phyloP scores from a whole-genome alignment of 2,888 invertebrate genomes.

The Agonum fuliginosum region DNA sequence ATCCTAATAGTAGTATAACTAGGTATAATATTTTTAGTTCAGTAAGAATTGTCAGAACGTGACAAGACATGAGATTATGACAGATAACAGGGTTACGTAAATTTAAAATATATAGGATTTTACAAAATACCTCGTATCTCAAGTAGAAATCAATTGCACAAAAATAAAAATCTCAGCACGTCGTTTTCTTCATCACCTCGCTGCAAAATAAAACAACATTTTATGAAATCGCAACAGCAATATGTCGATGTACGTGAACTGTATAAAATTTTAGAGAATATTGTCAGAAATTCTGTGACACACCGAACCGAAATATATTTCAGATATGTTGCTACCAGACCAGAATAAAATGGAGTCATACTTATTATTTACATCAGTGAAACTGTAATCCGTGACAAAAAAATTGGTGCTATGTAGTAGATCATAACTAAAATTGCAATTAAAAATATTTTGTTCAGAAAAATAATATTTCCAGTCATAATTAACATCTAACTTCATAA shows the following conservation, averaged over 20 bases:
- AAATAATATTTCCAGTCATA: no score
- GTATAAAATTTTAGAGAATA: constrained; percentile 38
- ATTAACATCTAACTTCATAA: no score
- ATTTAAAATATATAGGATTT: neutral
- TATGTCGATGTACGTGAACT: constrained; percentile 33
- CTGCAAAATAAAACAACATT: constrained; percentile 9
- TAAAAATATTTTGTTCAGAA: no score
- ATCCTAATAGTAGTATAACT: no score
- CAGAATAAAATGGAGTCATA: constrained; percentile 18
- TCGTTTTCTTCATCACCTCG: constrained; percentile 1
- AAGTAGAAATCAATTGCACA: neutral
- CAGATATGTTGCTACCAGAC: constrained; percentile 22
- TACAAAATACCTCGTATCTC: neutral
- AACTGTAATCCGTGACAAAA: constrained; percentile 2
- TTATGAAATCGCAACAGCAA: constrained; percentile 21
- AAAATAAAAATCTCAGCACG: neutral
- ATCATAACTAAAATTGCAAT: no score
- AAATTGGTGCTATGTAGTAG: no score
- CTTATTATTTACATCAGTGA: constrained; percentile 20
- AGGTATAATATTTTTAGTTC: no score
- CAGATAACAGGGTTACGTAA: no score
- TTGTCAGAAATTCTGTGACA: constrained; percentile 17
- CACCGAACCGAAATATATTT: constrained; percentile 22
- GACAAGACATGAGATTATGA: no score
- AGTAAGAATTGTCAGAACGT: no score